phyloP scores from a whole-genome alignment of 2,797 vertebrate species.

The Tokudaia muenninki region DNA sequence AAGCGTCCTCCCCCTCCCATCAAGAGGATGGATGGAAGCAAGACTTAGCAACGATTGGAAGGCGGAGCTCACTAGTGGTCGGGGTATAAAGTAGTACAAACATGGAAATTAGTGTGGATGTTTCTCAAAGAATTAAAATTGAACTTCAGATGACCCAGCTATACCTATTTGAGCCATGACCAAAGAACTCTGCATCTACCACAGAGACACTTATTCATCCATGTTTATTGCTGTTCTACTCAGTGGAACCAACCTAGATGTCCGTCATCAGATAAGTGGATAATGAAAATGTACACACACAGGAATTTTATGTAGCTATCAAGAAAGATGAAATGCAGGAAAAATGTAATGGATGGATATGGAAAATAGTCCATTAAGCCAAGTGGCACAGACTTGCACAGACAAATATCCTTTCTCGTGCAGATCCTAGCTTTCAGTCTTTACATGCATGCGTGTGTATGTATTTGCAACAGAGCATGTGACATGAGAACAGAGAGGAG shows the following conservation, averaged over 20 bases:
- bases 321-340: background rate
- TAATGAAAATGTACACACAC: background rate
- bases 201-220: background rate
- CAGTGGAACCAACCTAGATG: background rate
- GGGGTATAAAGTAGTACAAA: no score
- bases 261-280: no score
- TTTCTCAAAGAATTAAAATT: background rate
- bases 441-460: background rate
- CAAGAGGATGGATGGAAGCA: background rate
- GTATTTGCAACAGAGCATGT: background rate
- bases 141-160: background rate
- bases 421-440: background rate
- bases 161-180: background rate
- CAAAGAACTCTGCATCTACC: background rate
- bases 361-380: no score
- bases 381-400: background rate
- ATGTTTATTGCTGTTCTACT: background rate
- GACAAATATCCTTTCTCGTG: background rate
- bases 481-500: background rate
- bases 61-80: background rate
- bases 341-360: background rate
- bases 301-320: background rate
- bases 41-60: background rate
- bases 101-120: background rate
- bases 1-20: accelerated